Base-by-base conservation (phyloP, 2,888 invertebrate species). In the Biston stratarius region DNA sequence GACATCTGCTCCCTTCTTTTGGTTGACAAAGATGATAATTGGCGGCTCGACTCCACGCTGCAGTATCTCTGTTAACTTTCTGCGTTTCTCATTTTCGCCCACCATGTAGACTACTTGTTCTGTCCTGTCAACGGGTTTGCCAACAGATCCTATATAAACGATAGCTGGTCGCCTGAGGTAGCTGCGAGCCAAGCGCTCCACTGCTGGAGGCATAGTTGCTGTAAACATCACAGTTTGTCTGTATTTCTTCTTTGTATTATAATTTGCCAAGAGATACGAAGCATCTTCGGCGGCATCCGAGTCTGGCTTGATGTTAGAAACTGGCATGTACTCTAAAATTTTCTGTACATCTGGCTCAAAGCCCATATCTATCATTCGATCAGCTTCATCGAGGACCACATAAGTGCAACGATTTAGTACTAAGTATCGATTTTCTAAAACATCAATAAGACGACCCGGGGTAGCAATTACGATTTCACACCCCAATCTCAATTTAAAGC, bases 211-310 rank as follows among this genome's bases (percentile, higher is more conserved):
- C 99, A 99, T 99, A 73, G 99, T 99, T 5, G 99, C 99, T 57
- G 99, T 99, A 91, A 99, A 99, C 99, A 99, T 99, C 86, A 99
- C 99, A 81, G 99, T 99, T 96, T 99, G 99, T 86, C 99, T 95
- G 89, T 97, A 99, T 88, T 99, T 99, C 87, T 99, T 97, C 89
- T 99, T 99, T 0, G 98, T 96, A 83, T 97, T 96, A 84, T 99
- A 99, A 90, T 99, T 99, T 42, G 97, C 97, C 90, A 99, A 95
- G 63, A 99, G 94, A 77, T 97, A 96, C 52, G 96, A 95, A 64
- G 98, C 98, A 89, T 99, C 99, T 92, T 99, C 99, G 0, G 99
- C 99, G 77, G 99, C 99, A 78, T 99, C 99, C 0, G 97, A 96
- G 84, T 99, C 99, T 0, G 99, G 99, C 88, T 99, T 99, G 67